These are phyloP conservation scores for Pseudococcus longispinus DNA, from an alignment of 2,888 invertebrate species.

Conservation along the genomic window DNA sequence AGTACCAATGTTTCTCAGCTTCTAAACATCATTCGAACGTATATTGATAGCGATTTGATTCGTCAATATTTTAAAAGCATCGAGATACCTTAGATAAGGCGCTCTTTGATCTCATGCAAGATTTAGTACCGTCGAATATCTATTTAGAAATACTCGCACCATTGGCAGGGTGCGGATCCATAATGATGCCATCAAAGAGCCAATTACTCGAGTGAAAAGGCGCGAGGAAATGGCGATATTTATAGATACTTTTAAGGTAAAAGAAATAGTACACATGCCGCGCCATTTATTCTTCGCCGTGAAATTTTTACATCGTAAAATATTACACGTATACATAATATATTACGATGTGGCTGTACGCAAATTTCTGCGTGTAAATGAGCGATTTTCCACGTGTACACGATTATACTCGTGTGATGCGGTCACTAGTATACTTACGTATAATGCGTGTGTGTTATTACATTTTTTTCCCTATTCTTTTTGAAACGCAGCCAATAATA, in stretches of 20 bases:
- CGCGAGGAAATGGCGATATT: not conserved
- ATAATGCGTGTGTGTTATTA: not conserved
- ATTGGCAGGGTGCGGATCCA: not conserved
- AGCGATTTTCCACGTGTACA: slow-evolving; percentile 20
- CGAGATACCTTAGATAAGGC: not conserved
- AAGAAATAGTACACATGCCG: not conserved
- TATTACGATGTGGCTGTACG: not conserved
- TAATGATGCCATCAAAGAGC: not conserved
- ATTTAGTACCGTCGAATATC: not conserved
- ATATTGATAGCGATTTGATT: not conserved
- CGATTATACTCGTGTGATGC: not conserved
- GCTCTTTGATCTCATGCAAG: not conserved
- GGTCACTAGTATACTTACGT: not conserved
- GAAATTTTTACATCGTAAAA: not conserved
- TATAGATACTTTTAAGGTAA: slow-evolving; percentile 23
- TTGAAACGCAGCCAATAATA: not conserved
- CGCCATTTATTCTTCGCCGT: not conserved
- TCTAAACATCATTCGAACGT: not conserved
- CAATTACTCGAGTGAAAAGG: not conserved
- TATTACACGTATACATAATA: not conserved
- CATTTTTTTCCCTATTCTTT: not conserved
- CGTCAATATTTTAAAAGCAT: not conserved
- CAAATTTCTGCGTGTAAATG: slow-evolving; percentile 23
- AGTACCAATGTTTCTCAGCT: not conserved
- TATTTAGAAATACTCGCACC: slow-evolving; percentile 1